phyloP scores from a whole-genome alignment of 2,888 invertebrate genomes.

The Plebejus argus region DNA sequence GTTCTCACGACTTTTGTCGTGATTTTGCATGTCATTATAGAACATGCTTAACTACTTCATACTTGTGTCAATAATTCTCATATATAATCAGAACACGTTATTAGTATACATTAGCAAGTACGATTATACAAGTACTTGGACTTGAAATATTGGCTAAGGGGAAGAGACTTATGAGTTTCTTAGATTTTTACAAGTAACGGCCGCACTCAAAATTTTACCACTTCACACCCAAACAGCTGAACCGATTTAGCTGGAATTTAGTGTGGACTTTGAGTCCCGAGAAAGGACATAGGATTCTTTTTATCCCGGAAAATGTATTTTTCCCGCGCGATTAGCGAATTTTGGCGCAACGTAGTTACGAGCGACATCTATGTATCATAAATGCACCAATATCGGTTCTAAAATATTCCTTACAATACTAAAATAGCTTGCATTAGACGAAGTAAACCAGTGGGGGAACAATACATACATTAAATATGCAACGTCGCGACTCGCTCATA shows the following conservation, averaged over 20 bases:
- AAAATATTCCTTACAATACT: constrained; percentile 21
- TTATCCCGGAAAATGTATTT: no score
- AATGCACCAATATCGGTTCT: constrained; percentile 1
- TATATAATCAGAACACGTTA: not conserved
- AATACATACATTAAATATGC: constrained; percentile 57
- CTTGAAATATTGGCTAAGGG: not conserved
- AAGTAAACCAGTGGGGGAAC: constrained; percentile 41
- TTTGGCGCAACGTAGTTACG: no score
- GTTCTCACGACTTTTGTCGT: constrained; percentile 26
- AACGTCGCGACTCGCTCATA: constrained; percentile 54
- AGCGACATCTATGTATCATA: not conserved
- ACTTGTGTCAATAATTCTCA: constrained; percentile 2
- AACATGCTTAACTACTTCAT: constrained; percentile 4
- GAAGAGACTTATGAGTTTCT: not conserved
- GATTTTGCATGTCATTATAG: constrained; percentile 15
- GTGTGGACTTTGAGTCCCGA: no score
- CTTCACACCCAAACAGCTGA: no score
- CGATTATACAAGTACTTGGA: not conserved
- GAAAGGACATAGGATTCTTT: no score
- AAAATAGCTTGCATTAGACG: constrained; percentile 25
- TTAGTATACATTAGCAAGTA: not conserved
- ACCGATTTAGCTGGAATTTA: no score
- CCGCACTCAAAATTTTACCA: no score
- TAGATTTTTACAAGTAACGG: no score
- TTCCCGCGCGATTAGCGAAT: no score